Evolutionary conservation across 37 sponge, comb jelly and placozoan genomes (phyloP).

Genomic region (Cliona cf. orientalis): DNA sequence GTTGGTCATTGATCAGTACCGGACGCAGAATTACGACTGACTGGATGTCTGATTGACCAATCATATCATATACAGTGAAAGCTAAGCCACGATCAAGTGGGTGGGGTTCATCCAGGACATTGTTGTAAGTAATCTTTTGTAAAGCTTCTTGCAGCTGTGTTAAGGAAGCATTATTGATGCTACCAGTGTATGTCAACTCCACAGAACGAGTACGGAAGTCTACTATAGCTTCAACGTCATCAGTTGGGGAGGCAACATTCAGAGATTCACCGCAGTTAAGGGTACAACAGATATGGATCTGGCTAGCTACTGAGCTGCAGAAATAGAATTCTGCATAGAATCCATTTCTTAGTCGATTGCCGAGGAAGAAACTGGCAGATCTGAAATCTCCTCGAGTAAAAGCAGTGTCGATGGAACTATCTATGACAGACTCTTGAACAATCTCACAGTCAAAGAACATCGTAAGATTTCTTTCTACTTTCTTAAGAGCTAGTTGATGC

Average conservation of each 20-base stretch:
- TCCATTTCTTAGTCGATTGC: constrained; percentile 20
- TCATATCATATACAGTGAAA: constrained; percentile 42
- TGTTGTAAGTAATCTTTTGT: constrained; percentile 14
- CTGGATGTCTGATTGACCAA: constrained; percentile 15
- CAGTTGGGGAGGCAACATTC: neutral
- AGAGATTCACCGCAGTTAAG: constrained; percentile 64
- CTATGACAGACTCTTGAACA: neutral
- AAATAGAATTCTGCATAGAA: constrained; percentile 46
- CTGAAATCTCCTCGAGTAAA: neutral
- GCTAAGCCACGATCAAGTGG: constrained; percentile 47
- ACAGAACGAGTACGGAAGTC: constrained; percentile 48
- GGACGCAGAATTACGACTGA: constrained; percentile 30
- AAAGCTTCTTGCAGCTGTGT: constrained; percentile 45
- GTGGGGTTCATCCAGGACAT: constrained; percentile 61
- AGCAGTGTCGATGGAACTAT: neutral
- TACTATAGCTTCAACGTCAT: constrained; percentile 17
- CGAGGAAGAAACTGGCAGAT: constrained; percentile 32
- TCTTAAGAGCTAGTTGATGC: constrained; percentile 40
- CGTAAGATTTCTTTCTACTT: neutral
- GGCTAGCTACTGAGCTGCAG: constrained; percentile 8
- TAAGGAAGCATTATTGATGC: constrained; percentile 3
- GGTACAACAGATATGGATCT: constrained; percentile 36
- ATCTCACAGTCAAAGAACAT: constrained; percentile 41
- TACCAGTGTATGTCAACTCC: constrained; percentile 46
- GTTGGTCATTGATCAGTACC: constrained; percentile 48